A percentile compares a stretch with the other conserved stretches of the same genome.
Conservation (phyloP, 64 coral and sea anemone species). For the Trachythela sp. region DNA sequence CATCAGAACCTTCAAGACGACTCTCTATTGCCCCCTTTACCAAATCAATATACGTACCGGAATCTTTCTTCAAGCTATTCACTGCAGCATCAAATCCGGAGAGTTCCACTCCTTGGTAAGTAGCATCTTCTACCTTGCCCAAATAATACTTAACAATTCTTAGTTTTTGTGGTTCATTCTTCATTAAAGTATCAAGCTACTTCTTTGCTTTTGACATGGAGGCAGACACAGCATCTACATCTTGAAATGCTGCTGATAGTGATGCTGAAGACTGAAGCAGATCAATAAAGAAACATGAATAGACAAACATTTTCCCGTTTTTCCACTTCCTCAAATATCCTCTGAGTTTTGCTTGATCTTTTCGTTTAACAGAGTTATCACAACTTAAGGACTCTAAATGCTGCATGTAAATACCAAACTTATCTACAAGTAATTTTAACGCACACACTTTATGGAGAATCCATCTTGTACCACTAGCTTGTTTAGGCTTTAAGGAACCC, state of each 20-base stretch:
- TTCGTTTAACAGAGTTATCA: conserved; percentile 43
- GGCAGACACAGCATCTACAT: conserved; percentile 20
- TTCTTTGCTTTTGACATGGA: conserved; percentile 28
- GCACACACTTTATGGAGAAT: conserved; percentile 54
- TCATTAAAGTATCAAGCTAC: neutral
- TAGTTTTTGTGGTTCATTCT: conserved; percentile 13
- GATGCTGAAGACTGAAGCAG: conserved; percentile 34
- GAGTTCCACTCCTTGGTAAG: conserved; percentile 6
- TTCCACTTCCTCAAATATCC: conserved; percentile 51
- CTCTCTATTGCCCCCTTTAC: neutral
- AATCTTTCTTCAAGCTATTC: conserved; percentile 22
- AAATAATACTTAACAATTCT: conserved; percentile 37
- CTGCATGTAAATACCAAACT: conserved; percentile 45
- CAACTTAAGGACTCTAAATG: conserved; percentile 13
- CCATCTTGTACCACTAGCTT: conserved; percentile 45
- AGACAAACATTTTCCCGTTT: conserved; percentile 36
- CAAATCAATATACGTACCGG: conserved; percentile 11
- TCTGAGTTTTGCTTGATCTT: conserved; percentile 44
- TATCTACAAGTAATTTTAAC: conserved; percentile 54
- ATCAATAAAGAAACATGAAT: conserved; percentile 52
- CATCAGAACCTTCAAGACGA: conserved; percentile 10
- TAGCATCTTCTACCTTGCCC: neutral
- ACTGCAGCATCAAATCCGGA: neutral
- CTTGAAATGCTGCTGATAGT: conserved; percentile 52
- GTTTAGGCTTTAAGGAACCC: conserved; percentile 50